These are phyloP conservation scores for Meloidogyne exigua DNA, from an alignment of 1,140 invertebrate genomes.

Conservation along the genomic window DNA sequence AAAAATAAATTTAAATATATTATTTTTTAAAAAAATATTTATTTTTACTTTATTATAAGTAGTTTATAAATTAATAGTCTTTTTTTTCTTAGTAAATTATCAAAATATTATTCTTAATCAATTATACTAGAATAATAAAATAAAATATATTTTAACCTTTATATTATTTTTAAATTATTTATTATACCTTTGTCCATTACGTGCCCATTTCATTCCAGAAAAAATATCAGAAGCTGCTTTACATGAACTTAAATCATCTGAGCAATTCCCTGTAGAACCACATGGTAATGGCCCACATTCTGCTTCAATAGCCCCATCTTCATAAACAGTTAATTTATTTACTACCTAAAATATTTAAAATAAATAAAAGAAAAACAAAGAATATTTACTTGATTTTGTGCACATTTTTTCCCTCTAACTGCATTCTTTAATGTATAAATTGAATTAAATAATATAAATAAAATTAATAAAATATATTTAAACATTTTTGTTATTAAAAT, in stretches of 20 bases:
- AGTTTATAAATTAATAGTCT: no score
- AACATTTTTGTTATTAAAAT: background rate
- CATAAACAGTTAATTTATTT: conserved; percentile 61
- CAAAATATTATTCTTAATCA: no score
- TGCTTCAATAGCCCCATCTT: conserved; percentile 63
- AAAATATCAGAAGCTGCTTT: conserved; percentile 52
- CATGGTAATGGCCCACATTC: conserved; percentile 63
- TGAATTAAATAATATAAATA: background rate
- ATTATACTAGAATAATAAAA: no score
- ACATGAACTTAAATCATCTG: conserved; percentile 49
- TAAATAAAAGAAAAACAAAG: conserved; percentile 6
- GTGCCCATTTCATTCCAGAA: conserved; percentile 60
- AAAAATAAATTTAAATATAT: no score
- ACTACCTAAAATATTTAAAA: conserved; percentile 46
- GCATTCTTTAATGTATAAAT: conserved; percentile 10
- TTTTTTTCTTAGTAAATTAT: no score
- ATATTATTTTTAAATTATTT: no score
- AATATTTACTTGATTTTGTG: conserved; percentile 21
- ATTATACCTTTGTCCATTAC: conserved; percentile 58
- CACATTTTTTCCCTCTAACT: conserved; percentile 23
- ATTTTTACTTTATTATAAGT: no score
- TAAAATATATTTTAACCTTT: no score
- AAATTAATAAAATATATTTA: background rate
- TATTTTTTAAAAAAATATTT: no score
- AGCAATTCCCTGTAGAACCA: conserved; percentile 50